Base-by-base conservation (phyloP, 2,797 vertebrate genomes). In the Amphiprion clarkii region DNA sequence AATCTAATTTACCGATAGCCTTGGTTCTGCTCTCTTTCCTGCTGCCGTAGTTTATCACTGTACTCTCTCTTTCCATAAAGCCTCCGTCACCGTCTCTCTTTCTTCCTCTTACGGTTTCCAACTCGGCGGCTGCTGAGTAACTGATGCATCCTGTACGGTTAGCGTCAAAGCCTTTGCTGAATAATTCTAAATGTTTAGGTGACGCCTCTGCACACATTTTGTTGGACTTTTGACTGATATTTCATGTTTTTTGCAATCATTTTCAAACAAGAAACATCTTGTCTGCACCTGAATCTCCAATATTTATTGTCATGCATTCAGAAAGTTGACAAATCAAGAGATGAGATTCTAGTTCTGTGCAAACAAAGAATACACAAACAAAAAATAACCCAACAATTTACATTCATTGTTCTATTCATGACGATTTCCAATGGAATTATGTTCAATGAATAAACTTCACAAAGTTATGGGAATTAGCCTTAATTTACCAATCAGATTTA, bases 1-100 rank as follows among this genome's bases (percentile, higher is more conserved):
- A 81, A 90, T 92, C 79, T 80, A 73, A 91, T 86, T 86, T 81
- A 83, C 73, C 76, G 83, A 76, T 78, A 84, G 76, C 74, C 69
- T 76, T 77, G 81, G 84, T 71, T 84, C 74, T 78, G 76, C 81
- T 74, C 78, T 83, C 68, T 79, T 74, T 63, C 29, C 1, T 57
- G 23, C 61, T 56, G 36, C 56, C 59, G 57, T 8, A 14, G 42
- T 71, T 55, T 59, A 62, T 82, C 84, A 67, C 67, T 62, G 23
- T 33, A 17, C 71, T 3, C 73, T 72, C 57, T 7, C 5, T 70
- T 25, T 71, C 61, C 54, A 52, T 58, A 57, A 74, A 14, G 53
- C 29, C 39, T 58, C 67, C 31, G 1, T 60, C 51, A 1, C 70
- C 7, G 21, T 56, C 46, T 71, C 74, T 60, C 53, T 17, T 23